These are phyloP conservation scores for Drosophila pseudoobscura DNA, from an alignment of 1,140 invertebrate species.

Conservation along the genomic window DNA sequence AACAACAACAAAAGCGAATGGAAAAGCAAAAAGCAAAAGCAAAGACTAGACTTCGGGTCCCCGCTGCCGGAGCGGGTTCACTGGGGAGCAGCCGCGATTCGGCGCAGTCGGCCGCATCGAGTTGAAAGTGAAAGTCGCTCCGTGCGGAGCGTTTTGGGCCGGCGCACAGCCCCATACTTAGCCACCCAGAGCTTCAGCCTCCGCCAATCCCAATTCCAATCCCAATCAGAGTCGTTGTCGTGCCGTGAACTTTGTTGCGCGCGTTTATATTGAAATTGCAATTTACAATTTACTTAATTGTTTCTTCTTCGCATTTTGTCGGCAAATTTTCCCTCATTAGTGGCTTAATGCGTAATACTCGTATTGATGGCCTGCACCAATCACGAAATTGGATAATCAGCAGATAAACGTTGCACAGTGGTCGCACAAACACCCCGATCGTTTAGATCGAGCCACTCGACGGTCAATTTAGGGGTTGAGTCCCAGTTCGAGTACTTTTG, in stretches of 20 bases:
- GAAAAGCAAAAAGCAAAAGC: conserved; percentile 14
- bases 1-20: conserved; percentile 47
- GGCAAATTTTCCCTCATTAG: conserved; percentile 70
- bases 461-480: too few relatives aligned
- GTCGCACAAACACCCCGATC: conserved; percentile 4
- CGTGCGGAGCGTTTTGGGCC: conserved; percentile 50
- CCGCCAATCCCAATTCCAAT: conserved; percentile 12
- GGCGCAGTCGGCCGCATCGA: conserved; percentile 41
- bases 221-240: conserved; percentile 23
- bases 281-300: conserved; percentile 73
- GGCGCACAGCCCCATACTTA: conserved; percentile 28
- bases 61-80: conserved; percentile 30
- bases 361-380: conserved; percentile 22
- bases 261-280: conserved; percentile 70
- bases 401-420: neutral
- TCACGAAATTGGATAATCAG: conserved; percentile 18
- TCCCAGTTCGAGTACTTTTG: too few relatives aligned
- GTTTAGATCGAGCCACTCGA: too few relatives aligned
- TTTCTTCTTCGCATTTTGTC: conserved; percentile 58
- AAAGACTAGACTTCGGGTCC: neutral
- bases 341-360: conserved; percentile 54
- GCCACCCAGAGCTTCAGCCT: conserved; percentile 21
- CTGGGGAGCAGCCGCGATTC: conserved; percentile 18
- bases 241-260: conserved; percentile 66
- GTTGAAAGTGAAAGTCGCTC: conserved; percentile 73